Base-by-base conservation (phyloP, 2,113 vertebrate genomes). In the Eptatretus burgeri region DNA sequence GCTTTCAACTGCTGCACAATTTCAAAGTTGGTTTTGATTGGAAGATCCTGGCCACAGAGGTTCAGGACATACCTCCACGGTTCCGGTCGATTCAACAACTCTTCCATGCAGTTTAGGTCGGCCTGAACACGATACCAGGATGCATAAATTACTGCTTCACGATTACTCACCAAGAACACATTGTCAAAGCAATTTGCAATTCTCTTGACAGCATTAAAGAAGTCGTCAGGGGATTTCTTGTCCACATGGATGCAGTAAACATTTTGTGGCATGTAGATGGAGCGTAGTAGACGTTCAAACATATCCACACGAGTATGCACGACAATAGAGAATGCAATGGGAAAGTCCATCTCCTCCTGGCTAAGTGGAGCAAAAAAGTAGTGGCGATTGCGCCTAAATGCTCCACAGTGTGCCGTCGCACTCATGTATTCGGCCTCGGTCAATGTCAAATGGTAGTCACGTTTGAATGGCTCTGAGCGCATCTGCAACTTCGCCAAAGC, bases 121-220 rank as follows among this genome's bases (percentile, higher is more conserved):
- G 85, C 88, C 69, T 91, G 85, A n/a, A 93, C 76, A 62, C 85
- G 69, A 51, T 75, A 81, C 85, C 85, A 95, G 1, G 83, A 78
- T 7, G 85, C 82, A 0, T 93, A 91, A 7, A 88, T 52, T 41
- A 93, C 82, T 0, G 2, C 65, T 14, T 83, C 84, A 66, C 76
- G 67, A 53, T 72, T 83, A 60, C 73, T 81, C 14, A 82, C 78
- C 62, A 85, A 14, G 69, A 93, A 91, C n/a, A 93, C 82, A 1
- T 95, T 93, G 2, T 77, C 71, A 63, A 93, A 79, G 69, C 87
- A 93, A 14, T 79, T 78, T 1, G 11, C 68, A 1, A 95, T 82
- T 2, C 74, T 75, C 17, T 63, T 64, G 2, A 85, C 80, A 0
- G 85, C 83, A 2, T 73, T 51, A 13, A 60, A 72, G 70, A 81